Evolutionary conservation across 2,797 vertebrate species (phyloP), one percentile per base, ranked within the genome.

Genomic region (Amazona ochrocephala): DNA sequence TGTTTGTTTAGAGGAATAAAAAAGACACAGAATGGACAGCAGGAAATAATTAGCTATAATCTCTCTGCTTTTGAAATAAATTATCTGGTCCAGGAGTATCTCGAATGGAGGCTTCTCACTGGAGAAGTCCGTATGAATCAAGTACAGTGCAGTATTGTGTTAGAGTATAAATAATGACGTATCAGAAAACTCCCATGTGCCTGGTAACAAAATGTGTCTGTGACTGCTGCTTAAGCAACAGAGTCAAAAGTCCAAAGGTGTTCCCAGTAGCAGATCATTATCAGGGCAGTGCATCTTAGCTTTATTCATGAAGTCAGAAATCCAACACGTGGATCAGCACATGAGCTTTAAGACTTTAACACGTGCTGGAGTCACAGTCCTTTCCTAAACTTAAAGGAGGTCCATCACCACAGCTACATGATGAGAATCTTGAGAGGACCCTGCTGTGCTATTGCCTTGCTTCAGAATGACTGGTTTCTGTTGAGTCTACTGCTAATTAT

Each of bases 1-100:
- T 97, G 92, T 91, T 92, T 92, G 73, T 95, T 93, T 95, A 81
- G 78, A 70, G 34, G 89, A 86, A 87, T 85, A 53, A 83, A 85
- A 89, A 89, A 86, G 78, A 54, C 75, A 78, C 45, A 62, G 75
- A 88, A 79, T 81, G 89, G 91, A 88, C 75, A 92, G 66, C 65
- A 81, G 84, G 89, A 96, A 92, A 85, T 91, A 93, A 94, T 95
- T 84, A 92, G 60, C 37, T 9, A 61, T 48, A 81, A 87, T 94
- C 21, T 76, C 50, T 73, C 75, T 87, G 42, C 21, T 93, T 89
- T 93, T 92, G 50, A 34, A 12, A 80, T 82, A 65, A 92, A 83
- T 78, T 1, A 42, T 79, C 74, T 77, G 53, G 29, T 65, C 64
- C 0, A 2, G 18, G 41, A 89, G n/a, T 47, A 45, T 84, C 42